A percentile compares a stretch with the other conserved stretches of the same genome.
phyloP scores from a whole-genome alignment of 2,113 vertebrate genomes.

The Phyllostomus hastatus region DNA sequence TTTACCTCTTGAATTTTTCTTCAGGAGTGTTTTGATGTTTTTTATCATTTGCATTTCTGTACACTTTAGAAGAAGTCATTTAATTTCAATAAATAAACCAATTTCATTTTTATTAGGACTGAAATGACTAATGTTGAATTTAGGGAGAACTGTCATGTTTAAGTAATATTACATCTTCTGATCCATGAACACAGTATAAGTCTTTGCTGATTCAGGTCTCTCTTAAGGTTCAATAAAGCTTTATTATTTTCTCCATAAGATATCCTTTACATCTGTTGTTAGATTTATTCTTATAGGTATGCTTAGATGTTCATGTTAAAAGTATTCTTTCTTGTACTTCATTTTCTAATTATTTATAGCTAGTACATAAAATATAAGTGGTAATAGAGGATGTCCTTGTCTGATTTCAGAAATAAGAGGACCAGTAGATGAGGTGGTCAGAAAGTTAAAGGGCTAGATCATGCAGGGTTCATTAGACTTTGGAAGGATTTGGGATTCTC shows the following conservation, averaged over 20 bases:
- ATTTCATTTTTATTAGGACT: neutral
- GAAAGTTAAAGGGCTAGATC: neutral
- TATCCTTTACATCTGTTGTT: neutral
- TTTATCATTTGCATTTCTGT: neutral
- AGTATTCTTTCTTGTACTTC: neutral
- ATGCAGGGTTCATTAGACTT: neutral
- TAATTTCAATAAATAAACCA: neutral
- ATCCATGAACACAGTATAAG: neutral
- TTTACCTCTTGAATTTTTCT: neutral
- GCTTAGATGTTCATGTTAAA: neutral
- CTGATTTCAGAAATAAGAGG: neutral
- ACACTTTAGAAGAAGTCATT: neutral
- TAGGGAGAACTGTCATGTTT: neutral
- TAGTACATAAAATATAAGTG: neutral
- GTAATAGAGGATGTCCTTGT: neutral
- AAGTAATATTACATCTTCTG: neutral
- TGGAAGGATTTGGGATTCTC: neutral
- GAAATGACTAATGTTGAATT: neutral
- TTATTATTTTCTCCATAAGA: neutral
- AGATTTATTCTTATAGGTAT: neutral
- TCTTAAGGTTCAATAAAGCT: neutral
- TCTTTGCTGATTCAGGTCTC: neutral
- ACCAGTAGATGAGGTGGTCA: neutral
- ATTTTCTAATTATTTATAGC: neutral
- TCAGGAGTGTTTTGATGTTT: neutral